A percentile compares a stretch with the other conserved stretches of the same genome.
phyloP scores from a whole-genome alignment of 92 coral and sea anemone genomes.

The Parazoanthus atlanticus region DNA sequence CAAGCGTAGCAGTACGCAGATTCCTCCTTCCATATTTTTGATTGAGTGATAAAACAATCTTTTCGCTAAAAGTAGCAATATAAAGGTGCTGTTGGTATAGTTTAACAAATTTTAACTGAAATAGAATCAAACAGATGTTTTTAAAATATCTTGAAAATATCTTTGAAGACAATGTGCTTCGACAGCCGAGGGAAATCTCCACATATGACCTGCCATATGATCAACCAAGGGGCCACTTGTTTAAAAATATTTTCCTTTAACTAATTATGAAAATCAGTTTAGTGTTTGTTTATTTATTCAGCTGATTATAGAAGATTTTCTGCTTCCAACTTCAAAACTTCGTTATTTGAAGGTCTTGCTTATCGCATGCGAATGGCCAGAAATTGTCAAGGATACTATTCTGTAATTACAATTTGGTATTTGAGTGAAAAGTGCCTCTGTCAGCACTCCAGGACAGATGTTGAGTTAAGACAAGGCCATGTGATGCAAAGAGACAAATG shows the following conservation, averaged over 20 bases:
- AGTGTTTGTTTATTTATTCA: neutral
- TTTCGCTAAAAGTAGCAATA: neutral
- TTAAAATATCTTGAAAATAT: no score
- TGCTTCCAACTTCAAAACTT: no score
- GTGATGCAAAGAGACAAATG: neutral
- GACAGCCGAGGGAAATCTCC: neutral
- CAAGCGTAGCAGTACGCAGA: neutral
- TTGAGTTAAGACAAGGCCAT: neutral
- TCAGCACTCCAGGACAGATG: neutral
- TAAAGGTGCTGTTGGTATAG: neutral
- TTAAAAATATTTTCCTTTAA: no score
- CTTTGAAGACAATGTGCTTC: neutral
- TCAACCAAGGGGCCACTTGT: neutral
- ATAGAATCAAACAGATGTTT: neutral
- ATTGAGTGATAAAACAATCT: neutral
- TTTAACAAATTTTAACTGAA: no score
- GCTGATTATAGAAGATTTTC: no score
- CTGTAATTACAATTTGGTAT: no score
- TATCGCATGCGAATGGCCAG: neutral
- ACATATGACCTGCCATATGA: neutral
- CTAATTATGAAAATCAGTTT: neutral
- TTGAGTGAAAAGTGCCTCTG: neutral
- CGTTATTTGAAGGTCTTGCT: neutral
- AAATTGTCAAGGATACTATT: neutral
- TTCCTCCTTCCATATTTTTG: neutral